Evolutionary conservation across 2,113 vertebrate species (phyloP).

Genomic region (Malurus cyaneus): DNA sequence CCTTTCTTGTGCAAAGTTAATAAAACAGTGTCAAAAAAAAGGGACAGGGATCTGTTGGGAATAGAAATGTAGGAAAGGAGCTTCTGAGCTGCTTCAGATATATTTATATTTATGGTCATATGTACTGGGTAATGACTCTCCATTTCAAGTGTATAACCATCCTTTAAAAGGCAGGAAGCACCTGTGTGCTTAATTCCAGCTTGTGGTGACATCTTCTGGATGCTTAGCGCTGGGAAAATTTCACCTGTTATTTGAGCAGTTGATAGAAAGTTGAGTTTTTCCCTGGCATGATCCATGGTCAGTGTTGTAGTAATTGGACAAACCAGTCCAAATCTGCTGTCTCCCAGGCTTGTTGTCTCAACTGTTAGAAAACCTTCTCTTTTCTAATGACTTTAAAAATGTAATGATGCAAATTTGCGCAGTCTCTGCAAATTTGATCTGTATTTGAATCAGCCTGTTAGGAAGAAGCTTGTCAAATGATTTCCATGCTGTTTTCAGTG

Average conservation of each 20-base stretch:
- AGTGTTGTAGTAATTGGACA: not conserved
- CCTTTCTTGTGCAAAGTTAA: not conserved
- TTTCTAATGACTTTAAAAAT: not conserved
- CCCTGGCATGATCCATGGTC: rapidly evolving
- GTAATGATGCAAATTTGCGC: not conserved
- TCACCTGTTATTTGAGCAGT: not conserved
- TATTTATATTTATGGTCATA: not conserved
- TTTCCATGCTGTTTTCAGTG: constrained; percentile 1
- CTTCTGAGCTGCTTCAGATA: not conserved
- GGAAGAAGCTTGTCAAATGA: not conserved
- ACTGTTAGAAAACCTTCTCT: not conserved
- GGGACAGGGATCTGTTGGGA: not conserved
- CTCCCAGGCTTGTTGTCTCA: not conserved
- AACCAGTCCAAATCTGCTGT: not conserved
- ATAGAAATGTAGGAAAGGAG: not conserved
- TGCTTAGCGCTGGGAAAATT: not conserved
- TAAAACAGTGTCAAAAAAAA: not conserved
- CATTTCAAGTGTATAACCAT: not conserved
- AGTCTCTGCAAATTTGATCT: not conserved
- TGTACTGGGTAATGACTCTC: not conserved
- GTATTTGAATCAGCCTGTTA: not conserved
- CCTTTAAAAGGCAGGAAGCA: not conserved
- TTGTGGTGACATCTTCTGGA: not conserved
- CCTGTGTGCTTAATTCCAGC: not conserved
- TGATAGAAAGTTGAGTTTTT: not conserved